Evolutionary conservation across 2,797 vertebrate genomes (phyloP).

Genomic region (Todus mexicanus): DNA sequence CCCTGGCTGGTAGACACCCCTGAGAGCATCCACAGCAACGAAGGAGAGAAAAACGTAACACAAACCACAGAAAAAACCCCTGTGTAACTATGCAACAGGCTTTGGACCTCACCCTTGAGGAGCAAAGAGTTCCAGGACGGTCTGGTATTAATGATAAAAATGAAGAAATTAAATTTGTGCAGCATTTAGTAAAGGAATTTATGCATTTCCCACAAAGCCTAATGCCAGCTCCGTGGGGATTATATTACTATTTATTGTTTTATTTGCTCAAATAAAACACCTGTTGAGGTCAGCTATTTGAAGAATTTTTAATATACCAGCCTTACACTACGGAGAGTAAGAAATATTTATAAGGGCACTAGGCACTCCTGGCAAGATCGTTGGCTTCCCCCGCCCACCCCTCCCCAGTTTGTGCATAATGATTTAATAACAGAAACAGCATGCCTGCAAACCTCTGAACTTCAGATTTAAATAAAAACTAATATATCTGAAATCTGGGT

Average conservation of each 20-base stretch:
- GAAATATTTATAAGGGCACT: constrained; percentile 55
- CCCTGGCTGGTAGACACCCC: not conserved
- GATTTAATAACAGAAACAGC: constrained; percentile 72
- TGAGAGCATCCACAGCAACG: not conserved
- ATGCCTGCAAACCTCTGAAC: constrained; percentile 57
- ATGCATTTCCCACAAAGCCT: constrained; percentile 60
- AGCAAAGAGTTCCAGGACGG: not conserved
- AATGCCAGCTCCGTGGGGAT: constrained; percentile 52
- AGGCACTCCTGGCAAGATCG: constrained; percentile 52
- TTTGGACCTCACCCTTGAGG: not conserved
- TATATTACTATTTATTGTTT: constrained; percentile 68
- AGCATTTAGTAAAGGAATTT: constrained; percentile 53
- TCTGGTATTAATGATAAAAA: constrained; percentile 58
- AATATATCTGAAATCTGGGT: constrained; percentile 60
- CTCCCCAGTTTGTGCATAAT: constrained; percentile 54
- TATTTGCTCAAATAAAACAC: constrained; percentile 68
- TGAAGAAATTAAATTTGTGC: constrained; percentile 48
- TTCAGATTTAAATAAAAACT: constrained; percentile 66
- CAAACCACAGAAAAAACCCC: not conserved
- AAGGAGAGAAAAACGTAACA: not conserved
- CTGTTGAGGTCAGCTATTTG: constrained; percentile 54
- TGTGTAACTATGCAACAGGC: not conserved
- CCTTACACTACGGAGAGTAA: constrained; percentile 27
- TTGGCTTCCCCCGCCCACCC: constrained; percentile 33
- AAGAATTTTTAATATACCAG: constrained; percentile 70